Conservation (phyloP, 64 coral and sea anemone species). For the Stylophora pistillata region DNA sequence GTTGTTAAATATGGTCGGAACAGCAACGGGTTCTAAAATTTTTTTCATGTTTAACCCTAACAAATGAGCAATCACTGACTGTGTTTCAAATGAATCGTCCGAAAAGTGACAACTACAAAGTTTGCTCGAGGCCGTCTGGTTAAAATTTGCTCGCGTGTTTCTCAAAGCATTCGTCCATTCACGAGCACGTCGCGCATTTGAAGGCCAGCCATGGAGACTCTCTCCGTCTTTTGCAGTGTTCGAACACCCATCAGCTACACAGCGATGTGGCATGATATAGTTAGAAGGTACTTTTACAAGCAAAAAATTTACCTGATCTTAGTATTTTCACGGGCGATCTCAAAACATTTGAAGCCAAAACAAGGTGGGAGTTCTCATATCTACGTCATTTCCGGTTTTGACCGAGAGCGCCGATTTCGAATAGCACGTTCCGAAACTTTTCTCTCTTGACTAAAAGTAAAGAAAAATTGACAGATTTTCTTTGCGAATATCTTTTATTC, state of each 20-base stretch:
- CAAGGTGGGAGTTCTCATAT: not conserved
- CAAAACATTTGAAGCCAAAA: too few species aligned
- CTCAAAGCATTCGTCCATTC: constrained; percentile 41
- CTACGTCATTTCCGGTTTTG: constrained; percentile 6
- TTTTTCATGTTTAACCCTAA: constrained; percentile 26
- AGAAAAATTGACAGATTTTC: too few species aligned
- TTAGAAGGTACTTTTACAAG: not conserved
- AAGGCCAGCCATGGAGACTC: too few species aligned
- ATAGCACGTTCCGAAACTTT: too few species aligned
- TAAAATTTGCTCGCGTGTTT: constrained; percentile 56
- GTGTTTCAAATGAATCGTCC: constrained; percentile 50
- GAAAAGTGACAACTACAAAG: constrained; percentile 38
- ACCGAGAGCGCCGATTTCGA: too few species aligned
- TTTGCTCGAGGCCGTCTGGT: constrained; percentile 22
- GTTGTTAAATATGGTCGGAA: not conserved
- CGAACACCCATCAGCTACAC: constrained; percentile 38
- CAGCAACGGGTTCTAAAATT: too few species aligned
- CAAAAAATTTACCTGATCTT: not conserved
- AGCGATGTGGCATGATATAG: constrained; percentile 40
- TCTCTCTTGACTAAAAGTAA: too few species aligned
- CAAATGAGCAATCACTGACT: too few species aligned
- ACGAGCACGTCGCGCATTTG: not conserved
- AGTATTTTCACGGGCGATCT: too few species aligned
- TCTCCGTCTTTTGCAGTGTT: constrained; percentile 50
- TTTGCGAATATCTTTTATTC: too few species aligned